Conservation (phyloP, 2,888 invertebrate species). For the Deladenus siricidicola region DNA sequence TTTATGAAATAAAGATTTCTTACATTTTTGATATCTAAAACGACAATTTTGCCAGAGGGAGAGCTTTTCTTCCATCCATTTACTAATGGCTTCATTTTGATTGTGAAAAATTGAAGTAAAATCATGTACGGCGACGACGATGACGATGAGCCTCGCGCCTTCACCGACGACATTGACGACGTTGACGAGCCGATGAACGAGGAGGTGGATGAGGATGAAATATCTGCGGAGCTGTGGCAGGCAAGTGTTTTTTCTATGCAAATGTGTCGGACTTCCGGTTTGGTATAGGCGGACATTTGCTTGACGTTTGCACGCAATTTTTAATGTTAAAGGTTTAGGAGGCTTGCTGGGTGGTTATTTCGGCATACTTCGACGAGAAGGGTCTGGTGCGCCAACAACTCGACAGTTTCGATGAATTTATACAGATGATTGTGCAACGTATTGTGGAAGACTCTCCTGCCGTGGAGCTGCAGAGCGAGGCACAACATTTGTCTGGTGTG, state of each 20-base stretch:
- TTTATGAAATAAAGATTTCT: no score
- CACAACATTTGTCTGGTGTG: conserved; percentile 82
- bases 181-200: conserved; percentile 36
- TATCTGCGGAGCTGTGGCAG: conserved; percentile 95
- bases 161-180: conserved; percentile 13
- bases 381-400: conserved; percentile 96
- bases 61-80: no score
- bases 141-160: conserved; percentile 20
- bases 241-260: conserved; percentile 11
- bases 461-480: conserved; percentile 87
- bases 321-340: conserved; percentile 31
- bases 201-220: conserved; percentile 66
- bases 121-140: conserved; percentile 17
- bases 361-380: conserved; percentile 99
- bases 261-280: not conserved
- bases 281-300: not conserved
- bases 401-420: conserved; percentile 98
- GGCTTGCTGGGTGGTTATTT: conserved; percentile 99
- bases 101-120: not conserved
- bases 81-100: no score
- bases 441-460: conserved; percentile 98
- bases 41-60: no score
- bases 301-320: not conserved
- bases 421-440: conserved; percentile 97
- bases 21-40: no score